phyloP scores from a whole-genome alignment of 2,888 invertebrate genomes.

The Stictocephala bisonia region DNA sequence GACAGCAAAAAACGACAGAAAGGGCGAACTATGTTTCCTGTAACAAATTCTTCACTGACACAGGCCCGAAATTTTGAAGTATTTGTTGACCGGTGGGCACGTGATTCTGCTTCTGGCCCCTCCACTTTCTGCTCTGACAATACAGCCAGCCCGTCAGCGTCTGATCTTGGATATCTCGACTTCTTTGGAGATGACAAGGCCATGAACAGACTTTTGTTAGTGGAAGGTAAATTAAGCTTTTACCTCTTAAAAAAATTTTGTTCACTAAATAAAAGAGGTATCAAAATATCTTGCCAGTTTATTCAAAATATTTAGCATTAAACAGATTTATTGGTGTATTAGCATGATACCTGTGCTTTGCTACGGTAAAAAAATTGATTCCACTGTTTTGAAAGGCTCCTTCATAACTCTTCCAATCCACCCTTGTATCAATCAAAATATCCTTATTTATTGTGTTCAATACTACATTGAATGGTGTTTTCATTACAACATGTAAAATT shows the following conservation, averaged over 20 bases:
- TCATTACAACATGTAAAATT: too few relatives aligned
- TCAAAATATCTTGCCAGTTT: too few relatives aligned
- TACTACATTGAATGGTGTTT: too few relatives aligned
- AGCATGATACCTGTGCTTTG: too few relatives aligned
- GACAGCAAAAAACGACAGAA: constrained; percentile 42
- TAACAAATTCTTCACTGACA: constrained; percentile 50
- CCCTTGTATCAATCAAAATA: too few relatives aligned
- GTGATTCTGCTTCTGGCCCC: constrained; percentile 53
- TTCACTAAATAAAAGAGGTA: too few relatives aligned
- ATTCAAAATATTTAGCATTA: too few relatives aligned
- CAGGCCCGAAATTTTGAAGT: constrained; percentile 55
- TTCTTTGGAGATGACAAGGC: constrained; percentile 59
- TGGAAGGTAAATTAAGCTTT: constrained; percentile 53
- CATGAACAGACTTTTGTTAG: constrained; percentile 55
- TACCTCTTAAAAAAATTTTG: background rate
- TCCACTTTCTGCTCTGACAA: background rate
- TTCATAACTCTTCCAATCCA: too few relatives aligned
- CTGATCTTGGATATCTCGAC: constrained; percentile 54
- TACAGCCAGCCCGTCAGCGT: constrained; percentile 48
- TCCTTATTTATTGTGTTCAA: too few relatives aligned
- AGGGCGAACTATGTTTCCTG: constrained; percentile 52
- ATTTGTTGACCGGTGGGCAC: constrained; percentile 64
- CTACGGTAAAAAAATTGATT: too few relatives aligned
- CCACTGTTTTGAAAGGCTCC: too few relatives aligned
- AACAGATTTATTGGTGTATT: too few relatives aligned